Evolutionary conservation across 64 coral and sea anemone genomes (phyloP).

Genomic region (Orbicella faveolata): DNA sequence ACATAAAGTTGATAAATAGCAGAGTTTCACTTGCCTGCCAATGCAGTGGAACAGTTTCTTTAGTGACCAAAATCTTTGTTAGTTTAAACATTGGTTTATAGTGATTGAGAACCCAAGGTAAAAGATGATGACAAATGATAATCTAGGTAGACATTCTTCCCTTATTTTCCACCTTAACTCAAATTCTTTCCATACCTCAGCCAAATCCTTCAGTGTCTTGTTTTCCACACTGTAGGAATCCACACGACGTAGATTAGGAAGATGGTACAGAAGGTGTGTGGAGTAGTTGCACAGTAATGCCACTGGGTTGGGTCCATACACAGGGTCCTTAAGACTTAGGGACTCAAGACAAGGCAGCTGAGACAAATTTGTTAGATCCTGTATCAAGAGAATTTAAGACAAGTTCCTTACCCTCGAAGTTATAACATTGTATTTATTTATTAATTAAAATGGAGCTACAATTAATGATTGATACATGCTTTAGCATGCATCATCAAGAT

Average conservation of each 20-base stretch:
- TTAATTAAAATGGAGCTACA: too few species aligned
- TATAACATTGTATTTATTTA: too few species aligned
- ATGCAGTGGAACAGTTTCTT: too few species aligned
- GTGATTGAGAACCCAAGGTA: neutral
- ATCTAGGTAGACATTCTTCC: neutral
- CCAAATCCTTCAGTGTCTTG: constrained; percentile 80
- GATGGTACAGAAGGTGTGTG: constrained; percentile 86
- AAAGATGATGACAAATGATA: too few species aligned
- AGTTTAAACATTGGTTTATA: too few species aligned
- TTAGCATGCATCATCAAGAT: too few species aligned
- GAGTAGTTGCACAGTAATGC: constrained; percentile 94
- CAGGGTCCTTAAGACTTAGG: constrained; percentile 85
- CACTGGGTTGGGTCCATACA: constrained; percentile 93
- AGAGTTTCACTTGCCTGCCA: too few species aligned
- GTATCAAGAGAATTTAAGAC: neutral
- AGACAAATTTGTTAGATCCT: constrained; percentile 87
- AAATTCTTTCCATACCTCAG: constrained; percentile 56
- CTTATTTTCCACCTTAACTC: neutral
- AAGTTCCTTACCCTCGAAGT: neutral
- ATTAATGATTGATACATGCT: too few species aligned
- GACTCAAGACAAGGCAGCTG: constrained; percentile 66
- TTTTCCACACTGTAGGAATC: constrained; percentile 91
- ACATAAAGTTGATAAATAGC: too few species aligned
- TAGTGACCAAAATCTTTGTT: too few species aligned
- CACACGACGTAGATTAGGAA: constrained; percentile 70